Evolutionary conservation across 2,113 vertebrate genomes (phyloP), one percentile per base, ranked within the genome.

Genomic region (Romanogobio albipinnatus): DNA sequence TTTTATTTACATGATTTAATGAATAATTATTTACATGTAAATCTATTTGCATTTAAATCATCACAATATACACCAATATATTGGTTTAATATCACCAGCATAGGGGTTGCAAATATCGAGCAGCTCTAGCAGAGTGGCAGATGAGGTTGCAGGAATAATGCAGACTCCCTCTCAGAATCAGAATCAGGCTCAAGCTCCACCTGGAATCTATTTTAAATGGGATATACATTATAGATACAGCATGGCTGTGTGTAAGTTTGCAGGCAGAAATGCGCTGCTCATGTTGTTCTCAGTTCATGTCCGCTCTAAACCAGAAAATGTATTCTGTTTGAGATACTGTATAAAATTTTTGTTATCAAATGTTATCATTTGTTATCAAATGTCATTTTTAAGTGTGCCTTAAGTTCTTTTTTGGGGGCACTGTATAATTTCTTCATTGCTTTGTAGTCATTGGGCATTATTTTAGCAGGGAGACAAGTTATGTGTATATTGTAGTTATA

Each of bases 401-500:
- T 19, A 10, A 61, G 33, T 22, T 17, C 17, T 9, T 70, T 70
- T 70, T 10, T 47, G 22, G 43, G 70, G 2, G 11, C 43, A 74
- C 43, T 74, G 43, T 74, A 26, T 24, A 74, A 8, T 47, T 61
- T 59, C 56, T 24, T 8, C 51, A 26, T 26, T 78, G 75, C 56
- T 78, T 61, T 43, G 33, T 61, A 39, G 15, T 22, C 33, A 2
- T 3, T 33, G 47, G 75, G 51, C 17, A 22, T 3, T 56, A 22
- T 76, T 33, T 53, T 76, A 13, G 53, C 39, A 7, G 14, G 10
- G 3, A 19, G n/a, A 17, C n/a, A 26, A 8, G n/a, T 24, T 29
- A 56, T 62, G 26, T 62, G 33, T 61, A 68, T 51, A 39, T 73
- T 62, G 39, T 70, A 26, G 58, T 84, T 39, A 45, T 75, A 79